A percentile compares a stretch with the other conserved stretches of the same genome.
Conservation (phyloP, 2,797 vertebrate genomes). For the Pampus argenteus region DNA sequence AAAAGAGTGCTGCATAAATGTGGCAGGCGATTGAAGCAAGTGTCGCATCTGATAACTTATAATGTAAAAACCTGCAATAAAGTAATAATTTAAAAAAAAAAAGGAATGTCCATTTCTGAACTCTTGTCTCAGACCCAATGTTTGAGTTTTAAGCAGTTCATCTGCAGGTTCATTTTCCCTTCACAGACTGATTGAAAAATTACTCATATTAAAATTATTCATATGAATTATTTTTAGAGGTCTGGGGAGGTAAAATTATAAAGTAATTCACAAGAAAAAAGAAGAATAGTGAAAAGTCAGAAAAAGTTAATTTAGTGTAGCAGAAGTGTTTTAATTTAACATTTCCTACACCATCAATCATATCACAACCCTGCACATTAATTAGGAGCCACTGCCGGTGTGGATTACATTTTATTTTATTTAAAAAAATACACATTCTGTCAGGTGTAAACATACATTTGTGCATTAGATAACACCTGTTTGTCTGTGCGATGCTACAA, state of each 20-base stretch:
- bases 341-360: neutral
- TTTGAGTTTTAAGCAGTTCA: neutral
- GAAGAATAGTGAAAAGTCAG: neutral
- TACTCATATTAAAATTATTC: slow-evolving; percentile 2
- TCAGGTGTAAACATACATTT: neutral
- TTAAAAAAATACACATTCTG: neutral
- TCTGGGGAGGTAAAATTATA: neutral
- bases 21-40: too few relatives aligned
- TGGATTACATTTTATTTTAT: neutral
- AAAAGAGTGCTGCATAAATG: too few relatives aligned
- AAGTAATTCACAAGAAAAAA: neutral
- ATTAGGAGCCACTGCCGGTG: slow-evolving; percentile 1
- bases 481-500: neutral
- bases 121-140: neutral
- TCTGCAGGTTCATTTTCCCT: neutral
- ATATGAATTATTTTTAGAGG: neutral
- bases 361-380: neutral
- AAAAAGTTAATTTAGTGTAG: neutral
- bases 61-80: too few relatives aligned
- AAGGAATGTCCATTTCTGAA: neutral
- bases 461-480: slow-evolving; percentile 1
- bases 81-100: too few relatives aligned
- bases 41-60: too few relatives aligned
- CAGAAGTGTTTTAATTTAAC: neutral
- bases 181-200: slow-evolving; percentile 2